Conservation (phyloP, 2,888 invertebrate genomes). For the Pammene aurita region DNA sequence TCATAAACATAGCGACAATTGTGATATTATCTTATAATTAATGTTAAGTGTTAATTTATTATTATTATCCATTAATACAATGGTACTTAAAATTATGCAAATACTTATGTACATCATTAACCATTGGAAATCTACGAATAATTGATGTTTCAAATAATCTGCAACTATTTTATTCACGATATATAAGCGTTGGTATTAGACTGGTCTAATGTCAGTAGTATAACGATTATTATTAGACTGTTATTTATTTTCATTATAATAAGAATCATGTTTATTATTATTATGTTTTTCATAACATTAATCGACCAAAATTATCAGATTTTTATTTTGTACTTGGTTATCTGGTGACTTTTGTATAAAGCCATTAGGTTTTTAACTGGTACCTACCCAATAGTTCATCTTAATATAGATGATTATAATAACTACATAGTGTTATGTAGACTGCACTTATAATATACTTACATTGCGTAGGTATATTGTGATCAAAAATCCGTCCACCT, state of each 20-base stretch:
- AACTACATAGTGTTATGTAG: slow-evolving; percentile 72
- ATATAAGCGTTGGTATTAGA: neutral
- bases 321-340: neutral
- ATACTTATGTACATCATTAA: neutral
- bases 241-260: slow-evolving; percentile 28
- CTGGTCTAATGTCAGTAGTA: slow-evolving; percentile 4
- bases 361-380: slow-evolving; percentile 10
- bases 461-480: slow-evolving; percentile 77
- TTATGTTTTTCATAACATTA: neutral
- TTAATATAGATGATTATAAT: slow-evolving; percentile 40
- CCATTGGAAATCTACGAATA: neutral
- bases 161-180: neutral
- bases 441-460: slow-evolving; percentile 59
- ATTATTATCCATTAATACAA: slow-evolving; percentile 27
- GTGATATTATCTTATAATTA: slow-evolving; percentile 74
- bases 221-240: slow-evolving; percentile 13
- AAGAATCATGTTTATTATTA: neutral
- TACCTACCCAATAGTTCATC: neutral
- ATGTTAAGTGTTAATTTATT: slow-evolving; percentile 75
- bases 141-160: neutral
- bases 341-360: neutral
- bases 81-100: neutral
- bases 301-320: neutral
- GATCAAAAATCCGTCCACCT: slow-evolving; percentile 71
- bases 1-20: slow-evolving; percentile 55